Percentiles rank a stretch among this genome's conserved stretches.
Evolutionary conservation across 2,113 vertebrate genomes (phyloP).

Genomic region (Glareola pratincola): DNA sequence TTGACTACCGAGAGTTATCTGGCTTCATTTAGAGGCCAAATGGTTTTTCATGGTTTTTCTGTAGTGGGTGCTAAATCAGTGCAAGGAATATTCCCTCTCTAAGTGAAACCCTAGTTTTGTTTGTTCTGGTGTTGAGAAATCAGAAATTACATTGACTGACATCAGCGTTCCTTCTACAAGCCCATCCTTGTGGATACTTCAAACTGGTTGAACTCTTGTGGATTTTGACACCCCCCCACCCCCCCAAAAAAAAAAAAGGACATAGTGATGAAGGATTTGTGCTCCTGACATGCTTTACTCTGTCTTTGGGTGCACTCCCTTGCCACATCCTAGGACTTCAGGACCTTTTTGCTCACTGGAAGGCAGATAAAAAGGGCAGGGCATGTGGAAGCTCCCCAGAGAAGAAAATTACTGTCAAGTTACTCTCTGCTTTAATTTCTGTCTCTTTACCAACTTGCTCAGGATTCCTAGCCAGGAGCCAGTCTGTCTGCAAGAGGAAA

Average conservation of each 20-base stretch:
- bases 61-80: neutral
- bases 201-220: neutral
- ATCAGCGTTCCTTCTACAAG: neutral
- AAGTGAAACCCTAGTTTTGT: neutral
- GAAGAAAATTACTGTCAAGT: neutral
- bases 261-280: neutral
- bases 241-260: neutral
- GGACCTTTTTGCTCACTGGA: neutral
- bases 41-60: neutral
- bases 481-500: conserved; percentile 15
- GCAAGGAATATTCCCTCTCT: neutral
- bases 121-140: neutral
- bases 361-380: neutral
- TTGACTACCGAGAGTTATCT: neutral
- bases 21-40: neutral
- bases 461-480: conserved; percentile 23
- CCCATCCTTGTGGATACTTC: neutral
- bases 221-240: no score
- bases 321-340: neutral
- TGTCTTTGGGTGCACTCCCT: neutral
- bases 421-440: neutral
- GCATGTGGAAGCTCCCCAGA: neutral
- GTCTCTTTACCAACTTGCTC: neutral
- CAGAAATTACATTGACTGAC: accelerated
- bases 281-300: neutral